These are phyloP conservation scores for Nasonia longicornis DNA, from an alignment of 1,140 invertebrate species.

Conservation along the genomic window DNA sequence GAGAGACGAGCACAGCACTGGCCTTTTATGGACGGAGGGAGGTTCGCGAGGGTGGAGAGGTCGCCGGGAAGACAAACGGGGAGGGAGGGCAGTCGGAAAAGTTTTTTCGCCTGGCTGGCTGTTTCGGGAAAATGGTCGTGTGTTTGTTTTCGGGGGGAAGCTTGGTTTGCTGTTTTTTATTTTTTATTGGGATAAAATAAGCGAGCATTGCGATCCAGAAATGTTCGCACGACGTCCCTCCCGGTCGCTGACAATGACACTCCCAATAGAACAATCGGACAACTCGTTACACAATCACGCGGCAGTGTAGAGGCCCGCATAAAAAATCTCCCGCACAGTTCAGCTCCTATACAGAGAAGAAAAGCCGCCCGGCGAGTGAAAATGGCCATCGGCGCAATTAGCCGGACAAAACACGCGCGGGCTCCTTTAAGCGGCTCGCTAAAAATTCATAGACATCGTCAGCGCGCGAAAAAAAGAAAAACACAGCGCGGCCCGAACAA, in stretches of 20 bases:
- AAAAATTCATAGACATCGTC: slow-evolving; percentile 32
- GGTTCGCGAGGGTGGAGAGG: not conserved
- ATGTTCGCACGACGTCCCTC: not conserved
- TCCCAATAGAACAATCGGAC: not conserved
- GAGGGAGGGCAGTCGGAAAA: not conserved
- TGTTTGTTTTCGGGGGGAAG: too few species aligned
- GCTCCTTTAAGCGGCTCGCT: slow-evolving; percentile 1
- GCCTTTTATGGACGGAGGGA: not conserved
- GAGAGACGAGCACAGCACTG: not conserved
- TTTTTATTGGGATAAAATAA: too few species aligned
- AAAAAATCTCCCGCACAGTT: not conserved
- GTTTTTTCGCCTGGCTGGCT: not conserved
- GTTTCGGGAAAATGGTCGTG: too few species aligned
- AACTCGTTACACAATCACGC: not conserved
- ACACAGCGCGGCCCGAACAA: not conserved
- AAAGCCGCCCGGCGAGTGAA: not conserved
- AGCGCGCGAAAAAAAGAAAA: not conserved
- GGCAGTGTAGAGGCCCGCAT: not conserved
- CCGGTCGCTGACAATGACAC: too few species aligned
- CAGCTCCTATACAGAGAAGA: not conserved
- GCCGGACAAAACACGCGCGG: slow-evolving; percentile 40
- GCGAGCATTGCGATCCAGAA: not conserved
- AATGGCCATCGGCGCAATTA: not conserved
- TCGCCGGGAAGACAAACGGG: too few species aligned
- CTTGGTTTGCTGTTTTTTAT: too few species aligned